Base-by-base conservation (phyloP, 2,888 invertebrate genomes). In the Heliconius aoede region DNA sequence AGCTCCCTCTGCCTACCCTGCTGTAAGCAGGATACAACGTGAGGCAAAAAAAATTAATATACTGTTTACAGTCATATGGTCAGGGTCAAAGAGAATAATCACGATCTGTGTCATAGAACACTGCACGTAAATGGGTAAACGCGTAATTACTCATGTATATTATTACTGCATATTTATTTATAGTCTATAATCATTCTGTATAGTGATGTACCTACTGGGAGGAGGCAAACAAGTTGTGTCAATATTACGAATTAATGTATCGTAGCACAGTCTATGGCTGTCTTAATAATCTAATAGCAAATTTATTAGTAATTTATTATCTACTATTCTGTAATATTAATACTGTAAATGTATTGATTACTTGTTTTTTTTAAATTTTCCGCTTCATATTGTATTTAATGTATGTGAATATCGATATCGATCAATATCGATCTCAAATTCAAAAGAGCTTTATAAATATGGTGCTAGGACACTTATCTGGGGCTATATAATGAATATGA, bases 111-210 rank as follows among this genome's bases (percentile, higher is more conserved):
- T 73, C 67, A 76, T 61, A 60, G 21, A 32, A 67, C 21, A 61
- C 62, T 71, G 68, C n/a, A 73, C 60, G 61, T 46, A 78, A 72
- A 72, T 77, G 51, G 61, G 65, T 76, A 61, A 67, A 77, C 68
- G 61, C 73, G 55, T 76, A 74, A 74, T 81, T 79, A 78, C 79
- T 77, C 77, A 79, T 79, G 32, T 76, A 79, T n/a, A n/a, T n/a
- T n/a, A n/a, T 82, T 82, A 81, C 78, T 78, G 78, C 81, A 82
- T 76, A 74, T 78, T 82, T 82, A 82, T 82, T 79, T 74, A 81
- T 81, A 81, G 76, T 46, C 68, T 74, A 73, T 78, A 71, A 60
- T 61, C 73, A 61, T 60, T 72, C 40, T 61, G 7, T 61, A 40
- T 69, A 64, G 46, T 24, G 36, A 36, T 65, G 65, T 30, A 68